Evolutionary conservation across 2,888 invertebrate genomes (phyloP), one percentile per base, ranked within the genome.

Genomic region (Leptinotarsa peninsularis): DNA sequence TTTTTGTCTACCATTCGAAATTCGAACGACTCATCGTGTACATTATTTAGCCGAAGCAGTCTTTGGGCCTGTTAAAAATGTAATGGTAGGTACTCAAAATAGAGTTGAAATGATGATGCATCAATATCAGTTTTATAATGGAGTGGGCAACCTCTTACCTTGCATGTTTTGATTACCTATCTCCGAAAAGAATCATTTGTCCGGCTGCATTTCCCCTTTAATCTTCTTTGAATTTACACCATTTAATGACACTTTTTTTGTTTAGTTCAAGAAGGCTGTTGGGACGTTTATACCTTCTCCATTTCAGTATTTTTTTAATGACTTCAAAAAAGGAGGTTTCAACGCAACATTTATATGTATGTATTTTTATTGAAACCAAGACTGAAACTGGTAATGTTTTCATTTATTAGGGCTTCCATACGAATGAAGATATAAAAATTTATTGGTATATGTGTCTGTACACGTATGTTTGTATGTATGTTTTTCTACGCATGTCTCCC

Each of bases 61-160:
- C 23, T 50, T 68, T 43, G 14, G 21, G 68, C 73, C 68, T 18
- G 60, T 68, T 60, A n/a, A 54, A 58, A 70, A 23, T 49, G 69
- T 66, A 73, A 69, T 70, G 71, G 71, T 52, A 70, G 71, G 74
- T 52, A 70, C 74, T 74, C 74, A 74, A 74, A 74, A 74, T 74
- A 70, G 66, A 74, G 58, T 75, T 66, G 67, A 75, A 68, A 75
- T 63, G 75, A 75, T 56, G 75, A 75, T 75, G 75, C 71, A 68
- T 72, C 72, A 72, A 73, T 73, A 76, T 76, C 73, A 76, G 73
- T 76, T 73, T 76, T 71, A 72, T 76, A 76, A 71, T 76, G 73
- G 71, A 66, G 60, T 43, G 76, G 70, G 54, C 72, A 63, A 73
- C 71, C 74, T 71, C 56, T 74, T 74, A 74, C 66, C 74, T 74